Evolutionary conservation across 2,888 invertebrate species (phyloP), one percentile per base, ranked within the genome.

Genomic region (Thymelicus acteon): DNA sequence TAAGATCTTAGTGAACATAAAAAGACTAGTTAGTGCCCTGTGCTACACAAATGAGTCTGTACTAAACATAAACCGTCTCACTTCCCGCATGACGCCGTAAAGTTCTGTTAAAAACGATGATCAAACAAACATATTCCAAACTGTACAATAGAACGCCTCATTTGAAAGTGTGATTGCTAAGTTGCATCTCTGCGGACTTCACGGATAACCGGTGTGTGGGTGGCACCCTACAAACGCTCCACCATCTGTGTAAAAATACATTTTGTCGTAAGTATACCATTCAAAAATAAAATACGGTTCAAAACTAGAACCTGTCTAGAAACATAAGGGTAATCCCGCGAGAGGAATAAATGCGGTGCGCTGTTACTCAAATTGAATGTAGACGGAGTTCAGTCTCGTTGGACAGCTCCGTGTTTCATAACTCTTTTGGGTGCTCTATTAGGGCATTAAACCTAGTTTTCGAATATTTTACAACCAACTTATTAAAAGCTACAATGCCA

Each of bases 321-420:
- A 57, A 39, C 58, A 58, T n/a, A 0, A 58, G 37, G 39, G 31
- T 37, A 57, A 58, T 37, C 58, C 58, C 58, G 58, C n/a, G 58
- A 15, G 39, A 58, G n/a, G 58, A 13, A 58, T 58, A n/a, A 58
- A 58, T 58, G 58, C 58, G 58, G 39, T 37, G 7, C 58, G n/a
- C 58, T 7, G 58, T 37, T n/a, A 37, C 58, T 58, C 13, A 39
- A 58, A 58, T 7, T 58, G 39, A 58, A 58, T 15, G 58, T 37
- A 58, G 58, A 37, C 58, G 12, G 54, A 54, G 19, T 52, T 19
- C 19, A 52, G 19, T 52, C 52, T 52, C 52, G 52, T 19, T 4
- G 52, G 24, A 54, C 24, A 12, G 1, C 54, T 54, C 24, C 54
- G 12, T 24, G 24, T 54, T 24, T 54, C 24, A 54, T 58, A 37